Percentiles rank a stretch among this genome's conserved stretches.
Evolutionary conservation across 2,113 vertebrate species (phyloP).

Genomic region (Stegastes partitus): DNA sequence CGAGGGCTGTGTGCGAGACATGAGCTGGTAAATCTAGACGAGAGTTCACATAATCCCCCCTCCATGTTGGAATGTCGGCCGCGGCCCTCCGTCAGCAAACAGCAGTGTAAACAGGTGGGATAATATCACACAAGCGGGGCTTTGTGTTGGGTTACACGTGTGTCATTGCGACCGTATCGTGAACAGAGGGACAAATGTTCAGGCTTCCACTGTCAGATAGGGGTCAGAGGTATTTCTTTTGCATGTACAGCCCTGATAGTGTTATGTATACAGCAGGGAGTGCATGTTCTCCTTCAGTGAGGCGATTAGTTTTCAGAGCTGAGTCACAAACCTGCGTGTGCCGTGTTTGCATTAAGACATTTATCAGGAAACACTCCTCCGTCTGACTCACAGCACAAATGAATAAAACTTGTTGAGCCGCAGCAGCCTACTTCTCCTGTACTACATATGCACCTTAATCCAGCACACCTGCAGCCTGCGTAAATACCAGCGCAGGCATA

Average conservation of each 20-base stretch:
- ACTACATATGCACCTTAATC: too few relatives aligned
- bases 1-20: conserved; percentile 9
- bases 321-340: conserved; percentile 1
- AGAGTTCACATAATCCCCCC: conserved; percentile 57
- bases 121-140: conserved; percentile 27
- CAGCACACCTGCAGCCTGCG: too few relatives aligned
- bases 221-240: background rate
- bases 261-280: conserved; percentile 16
- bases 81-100: conserved; percentile 20
- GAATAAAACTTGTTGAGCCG: background rate
- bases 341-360: conserved; percentile 5
- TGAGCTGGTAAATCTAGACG: conserved; percentile 36
- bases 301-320: background rate
- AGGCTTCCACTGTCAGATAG: background rate
- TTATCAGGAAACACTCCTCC: conserved; percentile 20
- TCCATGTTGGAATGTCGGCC: conserved; percentile 65
- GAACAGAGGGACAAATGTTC: background rate
- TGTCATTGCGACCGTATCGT: background rate
- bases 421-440: background rate
- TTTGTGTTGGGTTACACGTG: conserved; percentile 31
- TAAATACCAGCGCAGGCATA: too few relatives aligned
- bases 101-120: conserved; percentile 65
- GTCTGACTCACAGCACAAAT: conserved; percentile 22
- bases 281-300: conserved; percentile 12
- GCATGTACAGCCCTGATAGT: conserved; percentile 4